A percentile compares a stretch with the other conserved stretches of the same genome.
Evolutionary conservation across 1,140 invertebrate genomes (phyloP).

Genomic region (Pseudomyrmex pallidus): DNA sequence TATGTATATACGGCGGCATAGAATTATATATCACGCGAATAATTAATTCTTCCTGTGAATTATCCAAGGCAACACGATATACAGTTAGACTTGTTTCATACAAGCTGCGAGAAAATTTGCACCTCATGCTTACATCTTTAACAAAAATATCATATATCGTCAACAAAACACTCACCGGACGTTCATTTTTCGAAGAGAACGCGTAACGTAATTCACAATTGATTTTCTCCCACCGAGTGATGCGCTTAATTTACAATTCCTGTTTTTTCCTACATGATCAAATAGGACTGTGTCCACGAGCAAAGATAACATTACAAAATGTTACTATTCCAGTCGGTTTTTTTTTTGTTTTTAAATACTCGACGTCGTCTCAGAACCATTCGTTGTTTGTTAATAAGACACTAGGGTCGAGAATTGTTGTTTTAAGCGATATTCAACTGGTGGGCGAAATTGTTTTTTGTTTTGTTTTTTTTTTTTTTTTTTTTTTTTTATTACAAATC

Average conservation of each 20-base stretch:
- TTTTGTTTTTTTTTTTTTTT: too few relatives aligned
- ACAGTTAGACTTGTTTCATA: constrained; percentile 47
- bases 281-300: background rate
- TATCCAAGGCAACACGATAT: constrained; percentile 58
- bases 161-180: constrained; percentile 15
- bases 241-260: constrained; percentile 4
- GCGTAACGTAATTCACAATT: constrained; percentile 3
- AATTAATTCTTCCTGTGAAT: constrained; percentile 49
- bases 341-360: background rate
- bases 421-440: constrained; percentile 28
- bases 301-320: constrained; percentile 39
- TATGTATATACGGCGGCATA: background rate
- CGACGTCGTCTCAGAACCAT: constrained; percentile 53
- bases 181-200: constrained; percentile 30
- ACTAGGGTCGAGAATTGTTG: constrained; percentile 53
- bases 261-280: constrained; percentile 3
- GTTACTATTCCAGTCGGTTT: background rate
- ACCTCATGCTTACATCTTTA: background rate
- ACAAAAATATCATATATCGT: background rate
- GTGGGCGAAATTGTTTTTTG: background rate
- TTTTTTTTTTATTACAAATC: constrained; percentile 9
- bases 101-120: constrained; percentile 33
- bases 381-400: constrained; percentile 79
- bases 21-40: constrained; percentile 29
- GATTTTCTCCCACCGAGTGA: constrained; percentile 14